Conservation (phyloP, 1,140 invertebrate species). For the Paraescarpia echinospica region DNA sequence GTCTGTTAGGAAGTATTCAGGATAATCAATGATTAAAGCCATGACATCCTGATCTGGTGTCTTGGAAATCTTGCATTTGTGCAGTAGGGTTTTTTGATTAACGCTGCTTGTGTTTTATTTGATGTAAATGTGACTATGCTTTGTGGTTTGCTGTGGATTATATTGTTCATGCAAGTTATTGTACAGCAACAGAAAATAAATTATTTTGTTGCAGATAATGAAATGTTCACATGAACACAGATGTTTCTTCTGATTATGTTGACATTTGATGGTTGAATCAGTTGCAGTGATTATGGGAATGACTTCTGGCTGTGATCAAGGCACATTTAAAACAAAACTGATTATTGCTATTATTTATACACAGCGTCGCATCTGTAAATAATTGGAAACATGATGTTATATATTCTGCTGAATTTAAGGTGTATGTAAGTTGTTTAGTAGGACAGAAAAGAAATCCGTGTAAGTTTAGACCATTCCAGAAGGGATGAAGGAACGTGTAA, state of each 20-base stretch:
- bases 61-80: background rate
- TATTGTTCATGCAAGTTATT: background rate
- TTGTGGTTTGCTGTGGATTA: background rate
- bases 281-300: background rate
- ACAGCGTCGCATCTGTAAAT: background rate
- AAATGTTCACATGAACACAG: background rate
- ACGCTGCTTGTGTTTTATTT: background rate
- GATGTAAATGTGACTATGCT: background rate
- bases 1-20: background rate
- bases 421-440: background rate
- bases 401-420: slow-evolving; percentile 5
- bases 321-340: background rate
- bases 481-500: background rate
- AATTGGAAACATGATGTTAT: background rate
- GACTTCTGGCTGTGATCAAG: background rate
- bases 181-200: background rate
- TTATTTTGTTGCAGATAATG: background rate
- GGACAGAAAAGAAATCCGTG: background rate
- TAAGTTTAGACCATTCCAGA: background rate
- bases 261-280: background rate
- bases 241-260: background rate
- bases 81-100: background rate
- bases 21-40: background rate
- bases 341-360: background rate
- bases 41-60: background rate